phyloP scores from a whole-genome alignment of 23 tunicate genomes.

The Pegea sp. region DNA sequence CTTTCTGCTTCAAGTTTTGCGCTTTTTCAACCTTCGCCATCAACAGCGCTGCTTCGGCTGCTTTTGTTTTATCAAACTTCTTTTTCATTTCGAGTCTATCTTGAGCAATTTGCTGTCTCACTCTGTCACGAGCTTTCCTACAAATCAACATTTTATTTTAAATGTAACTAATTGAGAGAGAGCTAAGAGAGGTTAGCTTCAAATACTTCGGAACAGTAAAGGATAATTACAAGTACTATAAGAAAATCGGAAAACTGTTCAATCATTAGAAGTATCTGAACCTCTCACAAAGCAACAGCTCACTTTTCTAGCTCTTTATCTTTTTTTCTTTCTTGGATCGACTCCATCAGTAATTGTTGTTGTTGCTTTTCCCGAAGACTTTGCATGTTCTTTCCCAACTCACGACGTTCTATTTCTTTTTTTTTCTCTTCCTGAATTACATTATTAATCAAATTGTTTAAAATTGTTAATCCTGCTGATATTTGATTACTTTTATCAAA shows the following conservation, averaged over 20 bases:
- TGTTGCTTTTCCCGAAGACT: not conserved
- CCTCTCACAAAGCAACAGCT: not conserved
- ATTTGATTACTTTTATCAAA: too few species aligned
- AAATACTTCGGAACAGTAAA: too few species aligned
- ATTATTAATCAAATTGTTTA: too few species aligned
- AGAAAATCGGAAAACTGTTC: too few species aligned
- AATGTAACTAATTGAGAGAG: too few species aligned
- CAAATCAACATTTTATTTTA: too few species aligned
- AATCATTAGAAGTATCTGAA: too few species aligned
- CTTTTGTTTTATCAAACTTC: slow-evolving; percentile 6
- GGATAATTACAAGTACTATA: too few species aligned
- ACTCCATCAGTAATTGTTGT: not conserved
- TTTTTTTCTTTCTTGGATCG: not conserved
- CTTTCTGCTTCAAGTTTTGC: slow-evolving; percentile 3
- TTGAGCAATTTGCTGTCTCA: slow-evolving; percentile 22
- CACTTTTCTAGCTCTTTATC: not conserved
- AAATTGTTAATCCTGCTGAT: too few species aligned
- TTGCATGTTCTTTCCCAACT: not conserved
- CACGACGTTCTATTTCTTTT: not conserved
- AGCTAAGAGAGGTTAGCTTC: too few species aligned
- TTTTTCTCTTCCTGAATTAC: not conserved
- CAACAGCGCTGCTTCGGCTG: slow-evolving; percentile 3
- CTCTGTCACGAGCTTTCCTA: slow-evolving; percentile 30
- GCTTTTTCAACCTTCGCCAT: not conserved
- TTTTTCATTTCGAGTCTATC: slow-evolving; percentile 16